Evolutionary conservation across 2,797 vertebrate genomes (phyloP), one percentile per base, ranked within the genome.

Genomic region (Enoplosus armatus): DNA sequence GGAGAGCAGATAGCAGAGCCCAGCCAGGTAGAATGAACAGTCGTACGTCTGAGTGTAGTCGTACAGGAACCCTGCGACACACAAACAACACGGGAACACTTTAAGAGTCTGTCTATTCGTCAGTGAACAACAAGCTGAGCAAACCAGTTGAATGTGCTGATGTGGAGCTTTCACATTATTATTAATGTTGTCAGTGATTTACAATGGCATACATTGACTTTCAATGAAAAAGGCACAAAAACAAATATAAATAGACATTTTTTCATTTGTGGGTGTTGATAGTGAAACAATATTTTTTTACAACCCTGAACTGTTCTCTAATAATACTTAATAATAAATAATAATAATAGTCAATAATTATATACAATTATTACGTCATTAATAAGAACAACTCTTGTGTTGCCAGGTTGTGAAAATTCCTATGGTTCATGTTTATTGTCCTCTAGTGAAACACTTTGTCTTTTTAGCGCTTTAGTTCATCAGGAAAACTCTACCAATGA

Each of bases 1-100:
- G 18, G 97, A 97, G 65, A 98, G 86, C 70, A 99, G 95, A 86
- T 96, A 98, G 76, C 97, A 98, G 67, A 94, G 92, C 15, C 98
- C 97, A 1, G 97, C 96, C 69, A 99, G 94, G 94, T 97, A 97
- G 94, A 98, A 99, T 26, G 97, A 99, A 74, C 96, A 96, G 78
- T 90, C 93, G 2, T 98, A 98, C 0, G 96, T 98, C 93, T 95
- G 96, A 4, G 96, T 99, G 94, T 96, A 96, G 91, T 99, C 97
- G 0, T 97, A 96, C 76, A 99, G 93, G 95, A 97, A 98, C 29
- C 98, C 97, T 99, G 92, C 3, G 62, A 85, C 64, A 87, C 41
- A 79, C 6, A 55, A 61, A 71, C 24, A 76, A 43, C 37, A 29
- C 3, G 58, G 35, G 8, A 61, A 39, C 67, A 26, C 12, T 33